These are phyloP conservation scores for Lanistes nyassanus DNA, from an alignment of 1,140 invertebrate genomes.

Conservation along the genomic window DNA sequence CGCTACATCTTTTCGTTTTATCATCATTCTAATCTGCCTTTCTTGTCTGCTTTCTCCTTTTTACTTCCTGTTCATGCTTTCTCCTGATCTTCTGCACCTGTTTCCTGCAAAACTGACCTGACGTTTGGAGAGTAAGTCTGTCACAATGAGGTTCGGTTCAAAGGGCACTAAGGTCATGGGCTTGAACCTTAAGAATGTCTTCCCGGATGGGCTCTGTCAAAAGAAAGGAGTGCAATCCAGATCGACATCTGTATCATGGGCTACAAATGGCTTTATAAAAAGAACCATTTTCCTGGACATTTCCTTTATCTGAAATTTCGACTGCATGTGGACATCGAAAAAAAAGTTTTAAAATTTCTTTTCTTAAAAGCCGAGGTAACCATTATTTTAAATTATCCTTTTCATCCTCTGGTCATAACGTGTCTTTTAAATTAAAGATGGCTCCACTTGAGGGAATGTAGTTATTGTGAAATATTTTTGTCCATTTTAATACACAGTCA, in stretches of 20 bases:
- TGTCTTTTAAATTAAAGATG: too few relatives aligned
- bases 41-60: background rate
- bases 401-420: too few relatives aligned
- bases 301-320: background rate
- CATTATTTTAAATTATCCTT: too few relatives aligned
- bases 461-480: too few relatives aligned
- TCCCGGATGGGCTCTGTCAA: slow-evolving; percentile 50
- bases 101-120: slow-evolving; percentile 72
- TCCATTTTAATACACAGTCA: too few relatives aligned
- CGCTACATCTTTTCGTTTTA: background rate
- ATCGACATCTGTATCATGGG: background rate
- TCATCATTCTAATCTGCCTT: background rate
- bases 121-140: slow-evolving; percentile 78
- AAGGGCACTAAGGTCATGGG: slow-evolving; percentile 93
- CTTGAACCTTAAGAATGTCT: slow-evolving; percentile 78
- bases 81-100: too few relatives aligned
- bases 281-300: background rate
- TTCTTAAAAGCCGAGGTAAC: too few relatives aligned
- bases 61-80: background rate
- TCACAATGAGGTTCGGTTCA: slow-evolving; percentile 85
- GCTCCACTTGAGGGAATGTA: too few relatives aligned
- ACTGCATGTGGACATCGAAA: background rate
- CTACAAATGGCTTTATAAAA: background rate
- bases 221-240: too few relatives aligned
- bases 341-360: background rate